Evolutionary conservation across 92 coral and sea anemone species (phyloP), one percentile per base, ranked within the genome.

Genomic region (Epizoanthus rinbou): DNA sequence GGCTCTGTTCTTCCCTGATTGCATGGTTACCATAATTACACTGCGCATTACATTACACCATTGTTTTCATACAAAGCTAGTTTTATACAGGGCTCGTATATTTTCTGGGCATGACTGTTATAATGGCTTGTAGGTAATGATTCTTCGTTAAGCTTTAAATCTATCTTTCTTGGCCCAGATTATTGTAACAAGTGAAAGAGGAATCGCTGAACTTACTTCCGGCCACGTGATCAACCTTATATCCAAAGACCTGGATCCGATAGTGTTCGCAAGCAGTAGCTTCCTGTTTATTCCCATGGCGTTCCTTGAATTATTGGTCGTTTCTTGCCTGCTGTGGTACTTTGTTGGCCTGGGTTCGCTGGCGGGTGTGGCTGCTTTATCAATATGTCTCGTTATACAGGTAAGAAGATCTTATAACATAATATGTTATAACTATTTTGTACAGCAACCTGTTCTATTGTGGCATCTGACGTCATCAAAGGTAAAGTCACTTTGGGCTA

Each of bases 221-320:
- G 70, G 70, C 23, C 70, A 28, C 14, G 70, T 64, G 39, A 64
- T 64, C 70, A 64, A 64, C 31, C 70, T 64, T 14, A 16, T 64
- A 28, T 64, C 70, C 14, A 64, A 64, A 64, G 70, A 64, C 14
- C n/a, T 64, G 70, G 70, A 64, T 17, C 70, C 70, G 31, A 22
- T 64, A 10, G 31, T 37, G 35, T 22, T 22, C 10, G 70, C 70
- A 4, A 37, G 35, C 5, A 8, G 24, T 14, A 22, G 13, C 13
- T 64, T 64, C 39, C 1, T 64, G 3, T 64, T 22, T 24, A 21
- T 64, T 64, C 70, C 70, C 33, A 64, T 64, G 70, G 70, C 17
- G 31, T 37, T 37, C 31, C 15, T 64, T 31, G 70, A 64, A 64
- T 22, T 64, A 5, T 31, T 28, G 10, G 70, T 21, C 8, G 31